Base-by-base conservation (phyloP, 2,797 vertebrate genomes). In the Gouania willdenowi region DNA sequence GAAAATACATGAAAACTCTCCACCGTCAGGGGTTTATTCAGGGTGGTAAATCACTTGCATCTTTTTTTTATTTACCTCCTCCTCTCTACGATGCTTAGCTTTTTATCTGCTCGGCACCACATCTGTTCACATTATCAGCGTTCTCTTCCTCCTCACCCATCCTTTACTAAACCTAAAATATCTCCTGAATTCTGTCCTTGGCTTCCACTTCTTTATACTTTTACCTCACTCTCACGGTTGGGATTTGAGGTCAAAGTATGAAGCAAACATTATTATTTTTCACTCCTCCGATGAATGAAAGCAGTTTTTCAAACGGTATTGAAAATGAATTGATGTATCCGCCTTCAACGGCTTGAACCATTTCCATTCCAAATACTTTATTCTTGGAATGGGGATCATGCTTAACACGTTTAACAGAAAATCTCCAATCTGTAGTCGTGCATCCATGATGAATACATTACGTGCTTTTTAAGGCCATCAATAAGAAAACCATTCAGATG, bases 1-100 rank as follows among this genome's bases (percentile, higher is more conserved):
- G 24, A 54, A 44, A 57, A 39, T 21, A 31, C 15, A 15, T 23
- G 5, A 26, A 32, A 59, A 55, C 55, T 37, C 42, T 36, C 21
- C 11, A 49, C 53, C 36, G 37, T 36, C 3, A 14, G 40, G 33
- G 16, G 14, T 33, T 28, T n/a, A n/a, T n/a, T 46, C 28, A 35
- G 40, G 34, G 11, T 30, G 28, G 22, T 26, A 28, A 41, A 39
- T 35, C 35, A 12, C 8, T 21, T 26, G 23, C 41, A 20, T 54
- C 23, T 28, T 24, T 47, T 51, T 33, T 26, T 29, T 28, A 29
- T 26, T 30, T 27, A 41, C 27, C 12, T 29, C 10, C 19, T 39
- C 25, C 4, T 5, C 41, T 37, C 20, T 10, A 19, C 27, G 36
- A 41, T 0, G 1, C 28, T 37, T 46, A 21, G 11, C 5, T 31